These are phyloP conservation scores for Agrilus planipennis DNA, from an alignment of 1,140 invertebrate species.

Conservation along the genomic window DNA sequence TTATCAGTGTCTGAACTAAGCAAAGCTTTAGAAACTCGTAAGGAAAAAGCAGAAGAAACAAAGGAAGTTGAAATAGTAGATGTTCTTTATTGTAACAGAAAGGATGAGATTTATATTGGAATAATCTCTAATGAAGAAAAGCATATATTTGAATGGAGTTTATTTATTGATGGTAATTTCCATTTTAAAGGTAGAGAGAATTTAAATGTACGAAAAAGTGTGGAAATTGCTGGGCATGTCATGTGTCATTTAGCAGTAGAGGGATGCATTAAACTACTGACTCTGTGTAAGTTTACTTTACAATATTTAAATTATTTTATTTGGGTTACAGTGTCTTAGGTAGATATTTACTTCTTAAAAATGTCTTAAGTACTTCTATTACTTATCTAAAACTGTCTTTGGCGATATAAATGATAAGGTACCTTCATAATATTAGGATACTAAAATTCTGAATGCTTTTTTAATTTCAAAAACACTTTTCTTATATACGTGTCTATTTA, in stretches of 20 bases:
- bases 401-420: too few species aligned
- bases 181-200: not conserved
- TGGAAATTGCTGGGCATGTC: constrained; percentile 12
- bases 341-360: too few species aligned
- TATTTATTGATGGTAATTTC: constrained; percentile 1
- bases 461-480: too few species aligned
- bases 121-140: constrained; percentile 39
- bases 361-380: too few species aligned
- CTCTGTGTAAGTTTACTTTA: constrained; percentile 27
- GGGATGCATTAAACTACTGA: constrained; percentile 17
- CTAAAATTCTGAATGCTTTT: too few species aligned
- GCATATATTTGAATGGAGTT: constrained; percentile 12
- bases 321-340: too few species aligned
- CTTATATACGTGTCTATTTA: too few species aligned
- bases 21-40: constrained; percentile 46
- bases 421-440: too few species aligned
- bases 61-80: constrained; percentile 39
- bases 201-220: constrained; percentile 10
- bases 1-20: constrained; percentile 46
- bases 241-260: constrained; percentile 11
- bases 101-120: constrained; percentile 41
- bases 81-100: constrained; percentile 27
- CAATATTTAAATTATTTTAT: too few species aligned
- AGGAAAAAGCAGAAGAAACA: too few species aligned
- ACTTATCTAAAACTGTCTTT: too few species aligned